These are phyloP conservation scores for Saxidomus purpurata DNA, from an alignment of 1,140 invertebrate species.

Conservation along the genomic window DNA sequence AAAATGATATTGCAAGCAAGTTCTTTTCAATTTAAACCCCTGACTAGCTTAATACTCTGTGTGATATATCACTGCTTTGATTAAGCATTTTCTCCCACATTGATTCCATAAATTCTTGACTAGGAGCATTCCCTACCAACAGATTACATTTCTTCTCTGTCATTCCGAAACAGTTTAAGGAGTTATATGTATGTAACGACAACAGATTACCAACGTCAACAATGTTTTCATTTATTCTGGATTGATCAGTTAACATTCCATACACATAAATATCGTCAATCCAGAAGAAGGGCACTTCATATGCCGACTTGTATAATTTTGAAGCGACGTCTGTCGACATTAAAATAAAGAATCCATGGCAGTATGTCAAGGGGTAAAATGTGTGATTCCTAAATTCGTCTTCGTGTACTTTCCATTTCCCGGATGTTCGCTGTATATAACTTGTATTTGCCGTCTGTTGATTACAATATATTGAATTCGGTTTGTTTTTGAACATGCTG, in stretches of 20 bases:
- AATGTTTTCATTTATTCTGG: not conserved
- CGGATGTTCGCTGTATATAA: not conserved
- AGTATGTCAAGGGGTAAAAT: not conserved
- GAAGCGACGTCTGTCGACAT: not conserved
- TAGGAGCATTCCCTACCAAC: not conserved
- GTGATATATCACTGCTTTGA: not conserved
- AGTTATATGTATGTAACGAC: not conserved
- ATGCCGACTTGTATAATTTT: not conserved
- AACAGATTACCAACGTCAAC: not conserved
- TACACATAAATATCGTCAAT: constrained; percentile 31
- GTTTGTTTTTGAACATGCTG: not conserved
- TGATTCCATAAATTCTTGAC: not conserved
- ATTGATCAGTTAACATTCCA: not conserved
- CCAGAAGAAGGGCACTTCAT: not conserved
- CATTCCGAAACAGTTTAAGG: not conserved
- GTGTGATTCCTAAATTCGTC: not conserved
- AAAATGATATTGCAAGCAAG: too few species aligned
- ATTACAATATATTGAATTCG: not conserved
- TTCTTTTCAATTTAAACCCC: too few species aligned
- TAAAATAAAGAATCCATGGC: not conserved
- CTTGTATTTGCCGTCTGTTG: not conserved
- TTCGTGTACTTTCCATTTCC: not conserved
- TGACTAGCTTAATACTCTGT: too few species aligned
- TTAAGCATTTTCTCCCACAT: constrained; percentile 5
- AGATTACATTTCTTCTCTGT: not conserved